Evolutionary conservation across 2,888 invertebrate species (phyloP), one percentile per base, ranked within the genome.

Genomic region (Halocaridina rubra): DNA sequence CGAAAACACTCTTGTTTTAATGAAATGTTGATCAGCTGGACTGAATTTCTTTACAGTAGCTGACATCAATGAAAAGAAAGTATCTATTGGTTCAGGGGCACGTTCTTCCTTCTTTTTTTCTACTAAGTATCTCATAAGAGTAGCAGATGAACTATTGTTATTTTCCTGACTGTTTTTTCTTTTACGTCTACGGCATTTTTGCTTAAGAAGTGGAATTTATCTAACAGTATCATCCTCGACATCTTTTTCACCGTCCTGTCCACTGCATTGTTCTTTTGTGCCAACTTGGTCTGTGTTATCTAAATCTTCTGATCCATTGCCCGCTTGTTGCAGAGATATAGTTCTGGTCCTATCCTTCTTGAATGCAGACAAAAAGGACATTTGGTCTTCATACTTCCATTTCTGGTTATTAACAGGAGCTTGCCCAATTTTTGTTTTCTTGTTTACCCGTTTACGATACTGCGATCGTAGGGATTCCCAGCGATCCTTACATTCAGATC

Each of bases 41-140:
- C 32, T 76, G 77, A 82, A 82, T 82, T 82, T 77, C 69, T 77
- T 69, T 0, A 71, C 69, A 33, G 77, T 78, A 53, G 71, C 24
- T 57, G 71, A 77, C 82, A 82, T 82, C 71, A 78, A 71, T 32
- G 82, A 71, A 78, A 82, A 82, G 57, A 71, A 82, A n/a, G 69
- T 82, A 53, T 77, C 77, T 16, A 78, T 77, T 78, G 82, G 77
- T 16, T 82, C 82, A 8, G 77, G 76, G 19, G 71, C 71, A 7
- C 2, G 57, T 77, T 71, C 57, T 33, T 77, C 78, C 32, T 69
- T 82, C 69, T 81, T 81, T 7, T 46, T 81, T 30, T 46, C 82
- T 27, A 78, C 32, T 32, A 82, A 57, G 59, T 77, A 82, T 77
- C 24, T 82, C 77, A 81, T 76, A 16, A 77, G 77, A 53, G 77